phyloP scores from a whole-genome alignment of 37 sponge, comb jelly and placozoan species.

The Spongilla lacustris region DNA sequence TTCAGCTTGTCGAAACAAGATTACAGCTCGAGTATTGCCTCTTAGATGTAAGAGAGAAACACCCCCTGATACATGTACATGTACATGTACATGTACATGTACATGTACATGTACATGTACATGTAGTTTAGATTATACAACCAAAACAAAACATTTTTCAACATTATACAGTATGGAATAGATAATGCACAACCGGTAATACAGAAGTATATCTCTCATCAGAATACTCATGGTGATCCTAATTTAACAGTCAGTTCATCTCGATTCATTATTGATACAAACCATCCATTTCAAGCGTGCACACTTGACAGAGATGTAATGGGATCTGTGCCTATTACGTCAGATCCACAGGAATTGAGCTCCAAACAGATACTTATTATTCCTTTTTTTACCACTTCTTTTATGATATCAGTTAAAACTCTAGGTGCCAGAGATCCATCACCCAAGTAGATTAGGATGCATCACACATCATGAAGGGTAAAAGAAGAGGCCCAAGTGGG shows the following conservation, averaged over 20 bases:
- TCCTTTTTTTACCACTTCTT: no score
- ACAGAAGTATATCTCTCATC: constrained; percentile 19
- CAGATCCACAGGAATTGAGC: no score
- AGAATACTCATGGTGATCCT: constrained; percentile 42
- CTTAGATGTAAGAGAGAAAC: constrained; percentile 15
- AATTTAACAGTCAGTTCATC: constrained; percentile 33
- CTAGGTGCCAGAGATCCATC: no score
- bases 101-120: no score
- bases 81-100: no score
- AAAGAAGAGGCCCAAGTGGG: no score
- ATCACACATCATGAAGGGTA: no score
- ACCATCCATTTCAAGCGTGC: constrained; percentile 37
- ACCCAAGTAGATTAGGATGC: no score
- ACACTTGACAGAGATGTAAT: no score
- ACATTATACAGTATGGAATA: constrained; percentile 34
- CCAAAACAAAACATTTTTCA: constrained; percentile 45
- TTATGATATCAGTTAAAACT: no score
- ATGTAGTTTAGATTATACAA: constrained; percentile 55
- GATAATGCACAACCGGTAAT: constrained; percentile 23
- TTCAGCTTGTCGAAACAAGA: constrained; percentile 28
- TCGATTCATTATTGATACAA: constrained; percentile 39
- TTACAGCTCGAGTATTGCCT: constrained; percentile 49
- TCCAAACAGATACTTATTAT: no score
- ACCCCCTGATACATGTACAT: constrained; percentile 54
- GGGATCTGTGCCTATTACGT: no score